phyloP scores from a whole-genome alignment of 2,113 vertebrate species.

The Menidia beryllina region DNA sequence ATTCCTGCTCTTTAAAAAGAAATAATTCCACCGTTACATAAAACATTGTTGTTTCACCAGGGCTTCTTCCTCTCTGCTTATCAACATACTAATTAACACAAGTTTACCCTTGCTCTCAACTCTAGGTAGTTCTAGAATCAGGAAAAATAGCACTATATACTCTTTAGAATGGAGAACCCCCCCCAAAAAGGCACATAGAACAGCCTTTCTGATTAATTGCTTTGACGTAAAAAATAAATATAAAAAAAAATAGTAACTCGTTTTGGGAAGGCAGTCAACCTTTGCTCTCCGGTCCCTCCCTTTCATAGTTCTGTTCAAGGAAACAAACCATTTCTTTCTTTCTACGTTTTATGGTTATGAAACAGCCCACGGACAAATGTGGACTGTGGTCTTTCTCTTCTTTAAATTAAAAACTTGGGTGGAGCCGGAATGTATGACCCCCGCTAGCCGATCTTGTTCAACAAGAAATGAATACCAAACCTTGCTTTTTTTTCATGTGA shows the following conservation, averaged over 20 bases:
- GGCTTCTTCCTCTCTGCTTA: no score
- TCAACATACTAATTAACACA: no score
- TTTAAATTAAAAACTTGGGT: slow-evolving; percentile 22
- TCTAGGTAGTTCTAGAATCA: neutral
- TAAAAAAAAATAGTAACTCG: neutral
- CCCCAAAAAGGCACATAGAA: no score
- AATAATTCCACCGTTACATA: no score
- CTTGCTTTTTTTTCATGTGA: slow-evolving; percentile 44
- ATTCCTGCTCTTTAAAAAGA: no score
- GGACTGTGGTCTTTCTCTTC: neutral
- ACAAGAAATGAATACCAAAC: slow-evolving; percentile 27
- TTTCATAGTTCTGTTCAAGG: slow-evolving; percentile 1
- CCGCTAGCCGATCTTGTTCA: slow-evolving; percentile 12
- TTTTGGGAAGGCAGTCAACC: slow-evolving; percentile 17
- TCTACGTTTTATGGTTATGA: slow-evolving; percentile 25
- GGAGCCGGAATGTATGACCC: slow-evolving; percentile 33
- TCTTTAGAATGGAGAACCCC: neutral
- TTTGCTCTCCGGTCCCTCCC: neutral
- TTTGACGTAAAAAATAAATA: neutral
- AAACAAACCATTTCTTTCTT: slow-evolving; percentile 20
- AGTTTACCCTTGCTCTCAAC: no score
- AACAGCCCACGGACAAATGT: neutral
- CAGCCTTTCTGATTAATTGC: no score
- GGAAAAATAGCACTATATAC: neutral
- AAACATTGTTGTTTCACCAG: no score